Percentiles rank a stretch among this genome's conserved stretches.
Evolutionary conservation across 1,140 invertebrate genomes (phyloP).

Genomic region (Vanessa tameamea): DNA sequence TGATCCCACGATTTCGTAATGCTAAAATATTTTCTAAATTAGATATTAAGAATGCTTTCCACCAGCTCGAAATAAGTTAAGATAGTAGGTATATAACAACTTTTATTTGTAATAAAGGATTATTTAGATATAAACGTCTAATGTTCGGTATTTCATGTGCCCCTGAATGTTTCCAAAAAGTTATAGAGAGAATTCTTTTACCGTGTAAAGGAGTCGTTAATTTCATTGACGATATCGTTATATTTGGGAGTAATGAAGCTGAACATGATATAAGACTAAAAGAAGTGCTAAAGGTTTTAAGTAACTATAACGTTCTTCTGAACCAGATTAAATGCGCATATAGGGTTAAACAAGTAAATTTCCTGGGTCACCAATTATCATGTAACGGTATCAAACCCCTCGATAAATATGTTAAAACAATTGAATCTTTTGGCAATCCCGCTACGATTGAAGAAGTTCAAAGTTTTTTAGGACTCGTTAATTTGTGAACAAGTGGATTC

Average conservation of each 20-base stretch:
- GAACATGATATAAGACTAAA: slow-evolving; percentile 49
- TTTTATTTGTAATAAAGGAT: slow-evolving; percentile 38
- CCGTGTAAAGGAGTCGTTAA: slow-evolving; percentile 40
- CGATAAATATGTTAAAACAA: slow-evolving; percentile 8
- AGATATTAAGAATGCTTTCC: no score
- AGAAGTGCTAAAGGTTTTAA: slow-evolving; percentile 44
- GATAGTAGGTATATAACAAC: slow-evolving; percentile 39
- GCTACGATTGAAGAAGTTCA: slow-evolving; percentile 48
- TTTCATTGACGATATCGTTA: slow-evolving; percentile 50
- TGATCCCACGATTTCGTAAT: no score
- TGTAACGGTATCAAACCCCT: slow-evolving; percentile 48
- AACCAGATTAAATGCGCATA: slow-evolving; percentile 29
- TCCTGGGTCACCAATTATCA: slow-evolving; percentile 63
- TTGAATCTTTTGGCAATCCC: background rate
- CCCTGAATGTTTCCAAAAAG: slow-evolving; percentile 46
- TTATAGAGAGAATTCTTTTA: slow-evolving; percentile 40
- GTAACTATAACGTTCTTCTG: slow-evolving; percentile 47
- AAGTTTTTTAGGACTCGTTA: slow-evolving; percentile 68
- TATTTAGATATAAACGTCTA: slow-evolving; percentile 43
- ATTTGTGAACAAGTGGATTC: slow-evolving; percentile 54
- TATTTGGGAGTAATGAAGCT: slow-evolving; percentile 37
- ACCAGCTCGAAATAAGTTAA: no score
- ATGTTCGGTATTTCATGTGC: slow-evolving; percentile 47
- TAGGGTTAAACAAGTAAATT: slow-evolving; percentile 46
- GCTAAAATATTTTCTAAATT: no score